Evolutionary conservation across 2,797 vertebrate genomes (phyloP), one percentile per base, ranked within the genome.

Genomic region (Menidia menidia): DNA sequence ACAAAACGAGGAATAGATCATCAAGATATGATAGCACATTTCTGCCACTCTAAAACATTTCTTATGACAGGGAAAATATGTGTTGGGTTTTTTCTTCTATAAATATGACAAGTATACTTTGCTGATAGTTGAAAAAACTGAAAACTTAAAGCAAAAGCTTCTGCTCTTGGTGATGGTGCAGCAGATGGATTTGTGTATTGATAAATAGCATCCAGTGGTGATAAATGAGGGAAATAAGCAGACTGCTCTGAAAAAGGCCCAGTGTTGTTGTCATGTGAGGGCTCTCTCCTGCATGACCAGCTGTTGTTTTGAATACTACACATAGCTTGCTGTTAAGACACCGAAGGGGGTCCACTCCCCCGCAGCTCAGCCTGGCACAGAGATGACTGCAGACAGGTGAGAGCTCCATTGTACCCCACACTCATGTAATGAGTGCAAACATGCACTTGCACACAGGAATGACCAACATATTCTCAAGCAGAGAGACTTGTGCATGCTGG

Each of bases 261-360:
- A 64, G 35, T 54, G 59, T 64, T 66, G 64, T 83, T 73, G 72
- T 79, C 12, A 52, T 81, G 54, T 45, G n/a, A 16, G 45, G 44
- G 53, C 75, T 41, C 45, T 68, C 69, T 78, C 32, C 73, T 68
- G 39, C 59, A 51, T 13, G 60, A 85, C 63, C 90, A 91, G 89
- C 89, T 92, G 92, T 88, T 91, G 92, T 91, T 92, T 90, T 89
- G 82, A 41, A 44, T 63, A 80, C 64, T 57, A 84, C 84, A 86
- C 62, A 78, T 68, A 84, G 81, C 33, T 0, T 16, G 67, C 77
- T 68, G 79, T 67, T 77, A 77, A 77, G 68, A 86, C 57, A 10
- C 61, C 35, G 9, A 68, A 81, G 73, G 68, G 60, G 73, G 82
- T 73, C 73, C 77, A 70, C 65, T 71, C 73, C 74, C 81, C 58